phyloP scores from a whole-genome alignment of 2,113 vertebrate genomes.

The Martes martes region DNA sequence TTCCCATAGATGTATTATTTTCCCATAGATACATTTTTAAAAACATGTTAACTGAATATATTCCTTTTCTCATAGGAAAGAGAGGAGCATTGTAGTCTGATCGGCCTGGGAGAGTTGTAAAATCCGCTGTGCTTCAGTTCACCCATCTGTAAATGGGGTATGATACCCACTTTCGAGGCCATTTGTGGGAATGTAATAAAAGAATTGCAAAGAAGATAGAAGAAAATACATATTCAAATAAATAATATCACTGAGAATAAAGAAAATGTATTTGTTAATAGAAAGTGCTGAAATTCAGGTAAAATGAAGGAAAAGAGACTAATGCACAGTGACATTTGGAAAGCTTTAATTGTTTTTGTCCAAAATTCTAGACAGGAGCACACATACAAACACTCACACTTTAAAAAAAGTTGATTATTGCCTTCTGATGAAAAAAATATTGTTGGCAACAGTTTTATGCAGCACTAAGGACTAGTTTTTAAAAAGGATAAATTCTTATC shows the following conservation, averaged over 20 bases:
- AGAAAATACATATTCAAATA: neutral
- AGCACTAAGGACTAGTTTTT: neutral
- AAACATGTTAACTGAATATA: neutral
- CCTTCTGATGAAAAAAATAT: neutral
- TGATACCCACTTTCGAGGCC: neutral
- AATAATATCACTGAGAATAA: neutral
- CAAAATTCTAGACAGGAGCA: neutral
- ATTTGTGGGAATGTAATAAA: neutral
- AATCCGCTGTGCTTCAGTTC: neutral
- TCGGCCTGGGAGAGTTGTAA: neutral
- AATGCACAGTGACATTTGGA: neutral
- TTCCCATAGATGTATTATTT: neutral
- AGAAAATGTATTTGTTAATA: neutral
- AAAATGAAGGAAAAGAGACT: neutral
- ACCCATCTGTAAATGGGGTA: neutral
- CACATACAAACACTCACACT: neutral
- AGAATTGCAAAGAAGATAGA: neutral
- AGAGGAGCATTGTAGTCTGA: neutral
- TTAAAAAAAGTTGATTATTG: neutral
- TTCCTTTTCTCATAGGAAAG: neutral
- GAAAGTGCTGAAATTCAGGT: neutral
- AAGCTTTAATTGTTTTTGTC: slow-evolving; percentile 5
- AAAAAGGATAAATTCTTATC: neutral
- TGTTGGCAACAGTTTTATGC: neutral
- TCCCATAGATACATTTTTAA: neutral